These are phyloP conservation scores for Characodon lateralis DNA, from an alignment of 2,797 vertebrate genomes.

Conservation along the genomic window DNA sequence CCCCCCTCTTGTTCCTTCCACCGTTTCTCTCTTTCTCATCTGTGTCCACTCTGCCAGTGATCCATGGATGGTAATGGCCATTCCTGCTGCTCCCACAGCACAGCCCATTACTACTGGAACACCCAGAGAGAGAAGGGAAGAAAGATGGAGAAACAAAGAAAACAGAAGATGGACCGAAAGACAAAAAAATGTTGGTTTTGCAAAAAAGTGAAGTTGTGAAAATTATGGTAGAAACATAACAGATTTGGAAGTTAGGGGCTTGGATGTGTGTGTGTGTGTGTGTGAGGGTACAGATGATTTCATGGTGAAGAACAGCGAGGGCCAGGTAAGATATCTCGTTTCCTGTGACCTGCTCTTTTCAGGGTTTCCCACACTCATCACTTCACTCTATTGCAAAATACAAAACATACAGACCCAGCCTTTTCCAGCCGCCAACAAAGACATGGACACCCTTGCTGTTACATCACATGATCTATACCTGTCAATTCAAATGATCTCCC, in stretches of 20 bases:
- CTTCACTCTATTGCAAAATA: conserved; percentile 64
- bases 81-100: conserved; percentile 82
- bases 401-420: conserved; percentile 59
- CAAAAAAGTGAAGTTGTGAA: conserved; percentile 20
- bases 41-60: conserved; percentile 77
- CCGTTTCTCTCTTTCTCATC: conserved; percentile 42
- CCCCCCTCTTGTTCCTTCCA: conserved; percentile 1
- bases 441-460: conserved; percentile 13
- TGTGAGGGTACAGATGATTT: conserved; percentile 53
- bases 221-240: conserved; percentile 21
- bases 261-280: conserved; percentile 23
- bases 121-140: conserved; percentile 57
- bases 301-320: conserved; percentile 71
- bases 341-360: conserved; percentile 75
- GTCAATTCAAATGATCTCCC: conserved; percentile 63
- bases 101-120: conserved; percentile 74
- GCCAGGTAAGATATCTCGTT: conserved; percentile 75
- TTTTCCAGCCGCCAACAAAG: conserved; percentile 17
- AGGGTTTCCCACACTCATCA: conserved; percentile 79
- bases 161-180: conserved; percentile 10
- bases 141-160: conserved; percentile 5
- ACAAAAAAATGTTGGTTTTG: conserved; percentile 16
- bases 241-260: conserved; percentile 16
- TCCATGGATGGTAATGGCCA: conserved; percentile 84
- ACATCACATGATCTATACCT: conserved; percentile 36